Evolutionary conservation across 2,888 invertebrate genomes (phyloP), one percentile per base, ranked within the genome.

Genomic region (Asteroscopus sphinx): DNA sequence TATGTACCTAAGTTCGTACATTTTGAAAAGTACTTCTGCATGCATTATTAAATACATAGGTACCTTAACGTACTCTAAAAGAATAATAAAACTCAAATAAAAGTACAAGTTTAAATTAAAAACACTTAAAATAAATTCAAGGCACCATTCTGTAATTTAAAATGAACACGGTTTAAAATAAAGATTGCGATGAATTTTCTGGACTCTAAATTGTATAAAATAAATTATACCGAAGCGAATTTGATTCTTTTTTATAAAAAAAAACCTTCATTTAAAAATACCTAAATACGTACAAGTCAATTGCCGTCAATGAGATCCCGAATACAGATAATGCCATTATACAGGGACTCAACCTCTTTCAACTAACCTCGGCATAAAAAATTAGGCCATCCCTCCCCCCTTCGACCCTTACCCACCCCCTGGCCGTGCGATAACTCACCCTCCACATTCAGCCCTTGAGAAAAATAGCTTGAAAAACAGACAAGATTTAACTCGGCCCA

Each of bases 381-480:
- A 92, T 92, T 91, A 91, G 93, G 92, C 81, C 91, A 90, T 73
- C 82, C 82, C 86, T 76, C 25, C 71, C 75, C 77, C 73, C 68
- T 65, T 52, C 37, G 53, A 60, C 65, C 66, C 73, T 60, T 59
- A 17, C 45, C 46, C 51, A 17, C 30, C 49, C 17, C 41, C 35
- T 36, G 64, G 16, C 48, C 44, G 58, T 37, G 73, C 68, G 73
- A 73, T 76, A 76, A 76, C 76, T 78, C 71, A 70, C 70, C 79
- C 73, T 68, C 73, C 51, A 60, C 63, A 67, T 65, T 51, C 71
- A 87, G 83, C 93, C 92, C 92, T 93, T 93, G 93, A 93, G 93
- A 92, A 93, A 93, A 93, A 93, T 92, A 90, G 91, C 91, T 90
- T 89, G 89, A 85, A 91, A 92, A 91, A 91, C 88, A 86, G 88